Evolutionary conservation across 1,140 invertebrate species (phyloP).

Genomic region (Bombus pascuorum): DNA sequence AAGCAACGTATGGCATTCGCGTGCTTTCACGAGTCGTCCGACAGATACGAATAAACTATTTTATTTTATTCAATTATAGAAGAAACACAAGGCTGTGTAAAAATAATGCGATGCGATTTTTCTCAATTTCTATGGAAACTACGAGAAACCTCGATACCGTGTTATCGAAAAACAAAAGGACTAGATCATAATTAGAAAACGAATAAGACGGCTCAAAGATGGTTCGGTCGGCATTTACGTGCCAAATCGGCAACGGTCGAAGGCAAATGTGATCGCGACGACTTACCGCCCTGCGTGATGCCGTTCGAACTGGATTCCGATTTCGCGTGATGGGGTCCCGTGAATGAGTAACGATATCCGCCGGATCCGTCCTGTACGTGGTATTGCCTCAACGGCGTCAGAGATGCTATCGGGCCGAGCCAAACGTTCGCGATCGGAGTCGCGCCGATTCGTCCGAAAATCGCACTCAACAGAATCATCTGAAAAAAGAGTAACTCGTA

Average conservation of each 20-base stretch:
- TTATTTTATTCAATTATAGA: no score
- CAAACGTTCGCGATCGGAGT: slow-evolving; percentile 67
- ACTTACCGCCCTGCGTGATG: slow-evolving; percentile 84
- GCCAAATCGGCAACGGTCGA: neutral
- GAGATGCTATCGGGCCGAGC: slow-evolving; percentile 67
- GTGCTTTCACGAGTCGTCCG: slow-evolving; percentile 24
- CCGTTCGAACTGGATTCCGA: slow-evolving; percentile 86
- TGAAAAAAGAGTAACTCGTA: slow-evolving; percentile 4
- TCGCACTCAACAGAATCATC: slow-evolving; percentile 58
- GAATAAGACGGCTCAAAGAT: no score
- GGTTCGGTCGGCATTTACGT: no score
- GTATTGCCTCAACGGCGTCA: slow-evolving; percentile 79
- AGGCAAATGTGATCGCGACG: neutral
- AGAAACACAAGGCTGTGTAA: no score
- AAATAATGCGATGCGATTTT: no score
- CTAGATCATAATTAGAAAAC: no score
- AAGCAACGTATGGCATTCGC: slow-evolving; percentile 60
- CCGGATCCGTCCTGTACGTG: slow-evolving; percentile 86
- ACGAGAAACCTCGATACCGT: no score
- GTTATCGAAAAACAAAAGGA: no score
- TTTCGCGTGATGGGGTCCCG: slow-evolving; percentile 85
- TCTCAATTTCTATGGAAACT: no score
- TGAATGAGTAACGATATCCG: slow-evolving; percentile 87
- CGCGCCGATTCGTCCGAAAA: slow-evolving; percentile 54
- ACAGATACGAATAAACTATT: slow-evolving; percentile 5